Base-by-base conservation (phyloP, 92 coral and sea anemone species). In the Chrysogorgia sp. region DNA sequence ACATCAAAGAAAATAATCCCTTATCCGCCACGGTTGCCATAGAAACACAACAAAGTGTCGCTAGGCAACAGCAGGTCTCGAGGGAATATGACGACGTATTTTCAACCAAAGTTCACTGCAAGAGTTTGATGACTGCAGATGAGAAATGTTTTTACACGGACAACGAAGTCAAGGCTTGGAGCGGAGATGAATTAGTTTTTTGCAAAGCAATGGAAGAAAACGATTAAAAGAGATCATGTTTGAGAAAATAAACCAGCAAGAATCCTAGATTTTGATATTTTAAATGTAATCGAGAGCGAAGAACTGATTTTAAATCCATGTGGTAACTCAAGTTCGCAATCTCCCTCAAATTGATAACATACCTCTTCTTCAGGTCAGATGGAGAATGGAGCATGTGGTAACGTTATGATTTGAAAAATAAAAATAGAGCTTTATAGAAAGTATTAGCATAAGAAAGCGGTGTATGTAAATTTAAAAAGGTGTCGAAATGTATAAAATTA, bases 201-300 rank as follows among this genome's bases (percentile, higher is more conserved):
- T 65, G 90, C 85, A 32, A 88, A 85, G 64, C 83, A 77, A 7
- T 90, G 96, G 92, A 67, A 58, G 40, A 88, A 82, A 68, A 63
- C 72, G 20, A 35, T 90, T 7, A 83, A 83, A 52, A 67, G 87
- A 2, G 64, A 68, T 22, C 60, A 70, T 45, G 87, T 83, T 1
- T 70, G 19, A 70, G 25, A 19, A 28, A 20, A 12, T 58, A n/a
- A 32, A 58, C n/a, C n/a, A n/a, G n/a, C n/a, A n/a, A n/a, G n/a
- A n/a, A n/a, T n/a, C n/a, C n/a, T n/a, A n/a, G n/a, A n/a, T n/a
- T n/a, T n/a, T n/a, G n/a, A n/a, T n/a, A n/a, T n/a, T n/a, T n/a
- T n/a, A n/a, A n/a, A n/a, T n/a, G n/a, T n/a, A n/a, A n/a, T n/a
- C n/a, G n/a, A n/a, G n/a, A n/a, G n/a, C n/a, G n/a, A n/a, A n/a